Evolutionary conservation across 2,888 invertebrate genomes (phyloP).

Genomic region (Eilema depressum): DNA sequence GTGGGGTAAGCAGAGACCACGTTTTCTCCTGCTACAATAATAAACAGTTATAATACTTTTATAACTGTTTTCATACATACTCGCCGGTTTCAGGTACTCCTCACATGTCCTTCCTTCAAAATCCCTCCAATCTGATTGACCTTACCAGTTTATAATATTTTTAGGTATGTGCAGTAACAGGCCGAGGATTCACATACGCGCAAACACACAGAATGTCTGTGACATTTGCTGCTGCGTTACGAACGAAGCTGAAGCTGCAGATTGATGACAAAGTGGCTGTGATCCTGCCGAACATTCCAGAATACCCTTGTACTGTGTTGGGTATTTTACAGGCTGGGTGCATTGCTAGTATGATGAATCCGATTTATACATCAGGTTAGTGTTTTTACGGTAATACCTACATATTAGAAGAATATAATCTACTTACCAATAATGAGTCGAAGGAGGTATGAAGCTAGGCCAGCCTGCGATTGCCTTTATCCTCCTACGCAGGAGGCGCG

Average conservation of each 20-base stretch:
- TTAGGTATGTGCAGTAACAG: conserved; percentile 92
- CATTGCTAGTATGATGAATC: conserved; percentile 90
- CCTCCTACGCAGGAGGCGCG: too few species aligned
- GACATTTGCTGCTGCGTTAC: conserved; percentile 89
- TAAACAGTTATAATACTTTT: too few species aligned
- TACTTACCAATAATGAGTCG: too few species aligned
- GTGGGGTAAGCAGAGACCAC: too few species aligned
- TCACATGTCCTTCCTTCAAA: too few species aligned
- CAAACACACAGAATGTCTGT: conserved; percentile 88
- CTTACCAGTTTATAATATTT: conserved; percentile 15
- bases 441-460: too few species aligned
- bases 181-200: conserved; percentile 90
- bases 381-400: conserved; percentile 13
- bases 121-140: too few species aligned
- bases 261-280: conserved; percentile 90
- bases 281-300: conserved; percentile 92
- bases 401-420: too few species aligned
- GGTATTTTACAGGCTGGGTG: conserved; percentile 91
- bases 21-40: too few species aligned
- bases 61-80: too few species aligned
- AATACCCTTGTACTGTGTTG: conserved; percentile 89
- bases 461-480: too few species aligned
- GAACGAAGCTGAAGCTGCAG: conserved; percentile 88
- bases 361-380: conserved; percentile 81
- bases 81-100: too few species aligned